Percentiles rank a stretch among this genome's conserved stretches.
Conservation (phyloP, 2,113 vertebrate genomes). For the Campylomormyrus tamandua region DNA sequence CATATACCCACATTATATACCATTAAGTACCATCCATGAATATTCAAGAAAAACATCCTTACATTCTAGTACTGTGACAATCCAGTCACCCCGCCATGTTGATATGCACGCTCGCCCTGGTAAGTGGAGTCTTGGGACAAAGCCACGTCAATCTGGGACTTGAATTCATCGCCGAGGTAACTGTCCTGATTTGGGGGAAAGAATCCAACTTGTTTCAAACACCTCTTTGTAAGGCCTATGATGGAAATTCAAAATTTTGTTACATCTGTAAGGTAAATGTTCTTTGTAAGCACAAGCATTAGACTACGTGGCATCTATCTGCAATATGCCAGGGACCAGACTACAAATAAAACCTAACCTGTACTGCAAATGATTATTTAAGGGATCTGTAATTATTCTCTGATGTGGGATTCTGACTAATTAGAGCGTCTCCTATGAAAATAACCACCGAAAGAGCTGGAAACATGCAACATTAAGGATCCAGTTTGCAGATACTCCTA, state of each 20-base stretch:
- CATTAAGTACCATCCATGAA: neutral
- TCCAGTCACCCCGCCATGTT: constrained; percentile 95
- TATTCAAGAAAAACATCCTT: constrained; percentile 47
- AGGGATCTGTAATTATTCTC: neutral
- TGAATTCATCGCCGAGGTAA: constrained; percentile 98
- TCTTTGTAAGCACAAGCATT: neutral
- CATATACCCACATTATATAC: neutral
- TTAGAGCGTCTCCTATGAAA: neutral
- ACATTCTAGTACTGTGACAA: constrained; percentile 99
- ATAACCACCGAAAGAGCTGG: neutral
- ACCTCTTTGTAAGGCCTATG: neutral
- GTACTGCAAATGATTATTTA: neutral
- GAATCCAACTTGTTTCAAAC: neutral
- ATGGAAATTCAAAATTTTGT: neutral
- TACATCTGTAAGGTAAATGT: neutral
- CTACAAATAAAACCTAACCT: neutral
- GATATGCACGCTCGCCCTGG: constrained; percentile 98
- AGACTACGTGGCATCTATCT: neutral
- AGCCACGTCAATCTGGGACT: constrained; percentile 97
- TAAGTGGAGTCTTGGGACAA: constrained; percentile 98
- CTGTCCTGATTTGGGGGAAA: constrained; percentile 75
- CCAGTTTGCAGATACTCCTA: neutral
- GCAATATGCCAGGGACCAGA: neutral
- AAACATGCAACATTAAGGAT: neutral
- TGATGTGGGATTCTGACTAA: neutral